phyloP scores from a whole-genome alignment of 2,797 vertebrate species.

The Tarsius wallacei region DNA sequence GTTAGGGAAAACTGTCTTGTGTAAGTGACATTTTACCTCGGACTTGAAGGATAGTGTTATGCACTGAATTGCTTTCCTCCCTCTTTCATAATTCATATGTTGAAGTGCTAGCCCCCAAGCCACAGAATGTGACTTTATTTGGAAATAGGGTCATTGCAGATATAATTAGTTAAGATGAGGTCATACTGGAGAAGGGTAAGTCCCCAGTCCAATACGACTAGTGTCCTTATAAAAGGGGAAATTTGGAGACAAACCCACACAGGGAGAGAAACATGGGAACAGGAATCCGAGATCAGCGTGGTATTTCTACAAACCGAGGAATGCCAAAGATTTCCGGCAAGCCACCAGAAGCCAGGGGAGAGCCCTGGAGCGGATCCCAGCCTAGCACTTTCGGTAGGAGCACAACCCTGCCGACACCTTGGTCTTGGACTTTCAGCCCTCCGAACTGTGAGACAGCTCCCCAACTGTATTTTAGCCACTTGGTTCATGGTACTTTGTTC shows the following conservation, averaged over 20 bases:
- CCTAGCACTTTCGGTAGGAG: background rate
- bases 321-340: no score
- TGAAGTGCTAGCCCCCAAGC: background rate
- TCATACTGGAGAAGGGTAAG: background rate
- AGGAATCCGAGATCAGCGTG: background rate
- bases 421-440: no score
- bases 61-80: background rate
- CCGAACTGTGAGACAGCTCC: background rate
- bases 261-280: background rate
- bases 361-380: background rate
- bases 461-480: background rate
- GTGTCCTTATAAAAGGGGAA: background rate
- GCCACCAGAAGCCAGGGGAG: no score
- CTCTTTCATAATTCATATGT: no score
- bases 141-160: background rate
- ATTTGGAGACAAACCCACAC: background rate
- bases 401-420: no score
- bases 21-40: background rate
- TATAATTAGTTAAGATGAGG: background rate
- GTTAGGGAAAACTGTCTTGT: background rate
- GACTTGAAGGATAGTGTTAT: background rate
- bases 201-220: background rate
- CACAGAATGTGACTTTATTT: background rate
- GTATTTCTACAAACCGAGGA: background rate
- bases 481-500: accelerated